Percentiles rank a stretch among this genome's conserved stretches.
Conservation (phyloP, 2,113 vertebrate genomes). For the Thymallus thymallus region DNA sequence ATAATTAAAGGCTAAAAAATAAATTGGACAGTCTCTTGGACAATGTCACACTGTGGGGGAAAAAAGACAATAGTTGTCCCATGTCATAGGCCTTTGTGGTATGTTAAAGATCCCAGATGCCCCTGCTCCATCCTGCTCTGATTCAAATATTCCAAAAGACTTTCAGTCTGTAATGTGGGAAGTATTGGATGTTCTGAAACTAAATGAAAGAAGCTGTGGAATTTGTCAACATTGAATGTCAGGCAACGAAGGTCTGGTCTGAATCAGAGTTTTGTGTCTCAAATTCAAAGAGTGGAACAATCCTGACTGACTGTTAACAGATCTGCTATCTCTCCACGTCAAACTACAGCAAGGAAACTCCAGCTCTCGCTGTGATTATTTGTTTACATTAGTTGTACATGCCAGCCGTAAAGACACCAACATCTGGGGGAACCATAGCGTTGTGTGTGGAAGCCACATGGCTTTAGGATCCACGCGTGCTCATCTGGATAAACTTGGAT, state of each 20-base stretch:
- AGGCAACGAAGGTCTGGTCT: conserved; percentile 43
- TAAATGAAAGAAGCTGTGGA: conserved; percentile 65
- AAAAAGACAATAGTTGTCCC: conserved; percentile 40
- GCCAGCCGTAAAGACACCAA: neutral
- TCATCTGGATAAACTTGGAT: conserved; percentile 43
- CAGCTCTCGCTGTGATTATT: conserved; percentile 4
- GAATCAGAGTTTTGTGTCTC: conserved; percentile 28
- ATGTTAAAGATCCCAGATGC: conserved; percentile 26
- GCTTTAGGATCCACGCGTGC: conserved; percentile 12
- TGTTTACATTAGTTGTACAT: neutral
- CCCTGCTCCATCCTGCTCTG: no score
- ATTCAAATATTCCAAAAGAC: conserved; percentile 32
- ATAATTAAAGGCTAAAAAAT: neutral
- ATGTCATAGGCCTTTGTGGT: conserved; percentile 23
- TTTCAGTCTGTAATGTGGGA: conserved; percentile 27
- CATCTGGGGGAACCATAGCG: neutral
- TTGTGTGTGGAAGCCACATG: neutral
- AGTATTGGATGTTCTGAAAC: conserved; percentile 55
- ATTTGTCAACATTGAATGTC: conserved; percentile 59
- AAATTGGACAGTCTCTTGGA: neutral
- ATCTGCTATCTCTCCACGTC: conserved; percentile 1
- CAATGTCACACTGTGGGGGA: conserved; percentile 3
- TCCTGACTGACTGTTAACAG: conserved; percentile 10
- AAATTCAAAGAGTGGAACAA: conserved; percentile 26
- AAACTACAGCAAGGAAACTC: neutral